These are phyloP conservation scores for Calliphora vomitoria DNA, from an alignment of 2,888 invertebrate genomes.

Conservation along the genomic window DNA sequence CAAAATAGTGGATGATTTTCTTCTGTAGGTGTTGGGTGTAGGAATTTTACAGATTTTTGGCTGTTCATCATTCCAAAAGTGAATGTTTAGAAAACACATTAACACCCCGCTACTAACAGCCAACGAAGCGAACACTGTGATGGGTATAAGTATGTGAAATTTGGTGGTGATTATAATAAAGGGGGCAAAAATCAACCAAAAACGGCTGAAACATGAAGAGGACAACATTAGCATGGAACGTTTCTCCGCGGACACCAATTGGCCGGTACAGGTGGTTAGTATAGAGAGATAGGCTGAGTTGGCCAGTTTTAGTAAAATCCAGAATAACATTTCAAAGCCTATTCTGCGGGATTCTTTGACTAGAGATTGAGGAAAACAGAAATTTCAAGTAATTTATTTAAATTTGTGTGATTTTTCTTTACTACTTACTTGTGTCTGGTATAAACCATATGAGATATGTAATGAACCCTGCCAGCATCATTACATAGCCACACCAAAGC, in stretches of 20 bases:
- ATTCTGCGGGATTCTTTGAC: conserved; percentile 80
- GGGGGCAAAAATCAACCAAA: conserved; percentile 81
- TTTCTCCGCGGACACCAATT: conserved; percentile 81
- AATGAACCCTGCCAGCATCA: conserved; percentile 79
- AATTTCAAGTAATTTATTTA: not conserved
- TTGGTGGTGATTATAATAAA: conserved; percentile 80
- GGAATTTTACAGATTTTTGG: conserved; percentile 80
- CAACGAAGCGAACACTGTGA: conserved; percentile 81
- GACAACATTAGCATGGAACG: conserved; percentile 80
- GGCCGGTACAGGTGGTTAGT: conserved; percentile 83
- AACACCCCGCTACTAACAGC: conserved; percentile 81
- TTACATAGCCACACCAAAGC: conserved; percentile 82
- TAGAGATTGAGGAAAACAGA: conserved; percentile 33
- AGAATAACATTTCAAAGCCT: conserved; percentile 81
- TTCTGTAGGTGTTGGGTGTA: conserved; percentile 81
- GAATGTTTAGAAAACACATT: conserved; percentile 81
- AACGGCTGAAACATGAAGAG: conserved; percentile 80
- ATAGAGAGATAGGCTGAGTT: conserved; percentile 83
- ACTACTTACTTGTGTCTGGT: conserved; percentile 79
- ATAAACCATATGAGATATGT: conserved; percentile 82
- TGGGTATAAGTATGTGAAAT: conserved; percentile 81
- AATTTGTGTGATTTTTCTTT: not conserved
- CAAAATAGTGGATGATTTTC: conserved; percentile 78
- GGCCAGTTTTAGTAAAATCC: conserved; percentile 82
- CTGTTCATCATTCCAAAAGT: conserved; percentile 81